phyloP scores from a whole-genome alignment of 2,888 invertebrate species.

The Linyphia triangularis region DNA sequence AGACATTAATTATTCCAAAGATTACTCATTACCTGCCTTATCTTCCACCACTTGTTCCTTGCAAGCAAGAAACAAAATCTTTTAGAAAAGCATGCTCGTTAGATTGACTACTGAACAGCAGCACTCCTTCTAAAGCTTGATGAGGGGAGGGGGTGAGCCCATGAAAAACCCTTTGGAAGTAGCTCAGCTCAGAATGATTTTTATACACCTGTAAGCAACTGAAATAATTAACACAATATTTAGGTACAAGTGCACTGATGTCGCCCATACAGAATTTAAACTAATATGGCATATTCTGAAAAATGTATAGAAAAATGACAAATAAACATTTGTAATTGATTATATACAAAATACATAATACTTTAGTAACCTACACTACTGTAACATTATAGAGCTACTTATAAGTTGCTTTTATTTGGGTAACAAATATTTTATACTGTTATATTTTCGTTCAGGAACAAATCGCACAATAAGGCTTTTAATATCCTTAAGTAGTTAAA shows the following conservation, averaged over 20 bases:
- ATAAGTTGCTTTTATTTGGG: too few relatives aligned
- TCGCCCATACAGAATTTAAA: too few relatives aligned
- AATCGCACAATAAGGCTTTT: too few relatives aligned
- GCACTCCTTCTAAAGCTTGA: constrained; percentile 92
- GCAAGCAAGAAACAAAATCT: constrained; percentile 92
- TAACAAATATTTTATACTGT: too few relatives aligned
- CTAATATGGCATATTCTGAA: too few relatives aligned
- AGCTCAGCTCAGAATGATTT: constrained; percentile 87
- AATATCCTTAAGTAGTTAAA: too few relatives aligned
- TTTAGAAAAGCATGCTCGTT: constrained; percentile 95
- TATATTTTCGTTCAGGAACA: too few relatives aligned
- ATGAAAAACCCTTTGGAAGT: constrained; percentile 92
- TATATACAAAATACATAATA: too few relatives aligned
- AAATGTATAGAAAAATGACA: too few relatives aligned
- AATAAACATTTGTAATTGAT: too few relatives aligned
- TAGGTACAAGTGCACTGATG: background rate
- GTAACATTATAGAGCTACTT: too few relatives aligned
- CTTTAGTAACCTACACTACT: too few relatives aligned
- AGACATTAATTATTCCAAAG: background rate
- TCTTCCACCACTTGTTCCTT: constrained; percentile 92
- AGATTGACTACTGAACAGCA: constrained; percentile 88
- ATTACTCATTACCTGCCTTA: constrained; percentile 84
- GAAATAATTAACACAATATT: background rate
- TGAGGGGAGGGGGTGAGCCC: constrained; percentile 92
- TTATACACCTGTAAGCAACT: constrained; percentile 82